Evolutionary conservation across 2,113 vertebrate genomes (phyloP).

Genomic region (Thamnophis sirtalis): DNA sequence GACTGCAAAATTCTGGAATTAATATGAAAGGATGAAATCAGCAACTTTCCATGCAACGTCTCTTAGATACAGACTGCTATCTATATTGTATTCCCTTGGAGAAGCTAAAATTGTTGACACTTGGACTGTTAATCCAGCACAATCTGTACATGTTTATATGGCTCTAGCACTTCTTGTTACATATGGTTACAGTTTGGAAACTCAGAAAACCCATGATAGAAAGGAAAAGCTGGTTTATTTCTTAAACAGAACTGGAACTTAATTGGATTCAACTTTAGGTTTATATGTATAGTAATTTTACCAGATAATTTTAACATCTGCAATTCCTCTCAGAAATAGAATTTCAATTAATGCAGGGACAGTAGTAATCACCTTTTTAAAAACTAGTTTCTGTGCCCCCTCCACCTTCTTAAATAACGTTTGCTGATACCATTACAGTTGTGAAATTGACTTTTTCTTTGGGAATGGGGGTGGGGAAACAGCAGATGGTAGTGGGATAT

Average conservation of each 20-base stretch:
- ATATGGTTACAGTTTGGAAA: neutral
- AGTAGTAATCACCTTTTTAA: neutral
- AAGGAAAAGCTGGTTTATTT: neutral
- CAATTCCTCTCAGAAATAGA: neutral
- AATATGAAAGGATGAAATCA: conserved; percentile 40
- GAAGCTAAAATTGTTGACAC: neutral
- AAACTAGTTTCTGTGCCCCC: neutral
- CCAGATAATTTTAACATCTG: neutral
- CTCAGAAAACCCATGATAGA: neutral
- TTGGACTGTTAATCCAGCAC: neutral
- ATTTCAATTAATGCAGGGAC: neutral
- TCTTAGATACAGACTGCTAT: neutral
- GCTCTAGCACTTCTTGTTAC: neutral
- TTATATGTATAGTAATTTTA: neutral
- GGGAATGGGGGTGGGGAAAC: neutral
- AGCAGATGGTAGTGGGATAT: neutral
- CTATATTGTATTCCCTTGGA: neutral
- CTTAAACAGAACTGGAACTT: neutral
- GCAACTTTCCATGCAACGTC: conserved; percentile 26
- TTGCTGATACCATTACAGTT: neutral
- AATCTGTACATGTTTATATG: neutral
- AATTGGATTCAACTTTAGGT: neutral
- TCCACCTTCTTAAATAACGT: neutral
- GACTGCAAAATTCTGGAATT: conserved; percentile 24
- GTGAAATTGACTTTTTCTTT: neutral